Evolutionary conservation across 2,113 vertebrate genomes (phyloP).

Genomic region (Anguilla japonica): DNA sequence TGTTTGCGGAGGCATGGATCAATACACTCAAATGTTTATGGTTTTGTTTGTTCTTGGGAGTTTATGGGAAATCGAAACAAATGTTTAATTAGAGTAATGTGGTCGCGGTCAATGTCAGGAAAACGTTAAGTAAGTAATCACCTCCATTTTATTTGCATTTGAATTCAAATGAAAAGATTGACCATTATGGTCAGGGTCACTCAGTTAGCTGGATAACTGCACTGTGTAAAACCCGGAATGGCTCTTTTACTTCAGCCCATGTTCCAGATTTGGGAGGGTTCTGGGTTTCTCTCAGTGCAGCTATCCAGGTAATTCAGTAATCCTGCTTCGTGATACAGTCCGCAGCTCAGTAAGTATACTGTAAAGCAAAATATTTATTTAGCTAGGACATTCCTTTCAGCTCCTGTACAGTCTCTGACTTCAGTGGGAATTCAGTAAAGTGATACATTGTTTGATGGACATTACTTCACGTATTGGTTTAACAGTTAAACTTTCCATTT

Average conservation of each 20-base stretch:
- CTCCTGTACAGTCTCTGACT: background rate
- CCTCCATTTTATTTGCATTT: background rate
- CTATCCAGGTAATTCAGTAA: no score
- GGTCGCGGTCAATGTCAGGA: background rate
- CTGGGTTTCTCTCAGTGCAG: no score
- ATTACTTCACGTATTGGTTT: background rate
- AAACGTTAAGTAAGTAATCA: background rate
- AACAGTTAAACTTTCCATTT: background rate
- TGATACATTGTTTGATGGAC: background rate
- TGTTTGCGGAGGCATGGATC: background rate
- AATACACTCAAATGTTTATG: background rate
- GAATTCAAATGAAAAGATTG: conserved; percentile 4
- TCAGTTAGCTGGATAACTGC: no score
- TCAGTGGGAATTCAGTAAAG: background rate
- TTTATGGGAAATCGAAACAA: conserved; percentile 4
- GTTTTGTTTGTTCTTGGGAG: background rate
- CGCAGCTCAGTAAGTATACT: background rate
- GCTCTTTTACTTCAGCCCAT: no score
- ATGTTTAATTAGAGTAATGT: conserved; percentile 9
- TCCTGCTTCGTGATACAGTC: no score
- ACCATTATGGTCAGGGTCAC: background rate
- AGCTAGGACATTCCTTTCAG: background rate
- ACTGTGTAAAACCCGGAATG: no score
- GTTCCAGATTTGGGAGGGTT: no score
- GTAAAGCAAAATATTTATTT: background rate